Conservation (phyloP, 1,140 invertebrate species). For the Halesus radiatus region DNA sequence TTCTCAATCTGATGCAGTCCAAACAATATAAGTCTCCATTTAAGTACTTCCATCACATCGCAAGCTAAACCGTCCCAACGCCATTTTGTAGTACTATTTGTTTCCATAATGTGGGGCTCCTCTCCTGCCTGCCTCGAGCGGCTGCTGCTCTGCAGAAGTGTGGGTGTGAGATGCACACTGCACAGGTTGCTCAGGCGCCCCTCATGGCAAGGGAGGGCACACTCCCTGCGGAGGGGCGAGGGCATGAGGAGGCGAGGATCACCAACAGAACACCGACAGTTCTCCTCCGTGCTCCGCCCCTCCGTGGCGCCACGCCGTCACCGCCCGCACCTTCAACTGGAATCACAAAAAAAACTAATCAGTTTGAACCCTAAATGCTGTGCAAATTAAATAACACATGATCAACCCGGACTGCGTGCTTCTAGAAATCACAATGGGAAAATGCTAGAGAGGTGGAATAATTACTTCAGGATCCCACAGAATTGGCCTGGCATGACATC, state of each 20-base stretch:
- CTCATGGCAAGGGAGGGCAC: background rate
- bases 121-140: background rate
- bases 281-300: slow-evolving; percentile 78
- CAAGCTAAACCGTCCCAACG: background rate
- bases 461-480: too few relatives aligned
- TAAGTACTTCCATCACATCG: slow-evolving; percentile 22
- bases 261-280: slow-evolving; percentile 82
- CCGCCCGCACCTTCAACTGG: slow-evolving; percentile 79
- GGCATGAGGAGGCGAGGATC: slow-evolving; percentile 61
- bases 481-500: too few relatives aligned
- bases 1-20: background rate
- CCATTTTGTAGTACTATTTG: background rate
- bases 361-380: background rate
- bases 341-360: slow-evolving; percentile 59
- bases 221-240: slow-evolving; percentile 1
- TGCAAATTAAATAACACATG: too few relatives aligned
- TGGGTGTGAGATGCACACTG: background rate
- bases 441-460: too few relatives aligned
- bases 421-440: too few relatives aligned
- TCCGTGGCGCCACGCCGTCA: slow-evolving; percentile 77
- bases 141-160: background rate
- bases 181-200: too few relatives aligned
- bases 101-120: too few relatives aligned
- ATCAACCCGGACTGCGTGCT: too few relatives aligned
- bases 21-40: slow-evolving; percentile 31